Base-by-base conservation (phyloP, 2,113 vertebrate species). In the Thamnophis sirtalis region DNA sequence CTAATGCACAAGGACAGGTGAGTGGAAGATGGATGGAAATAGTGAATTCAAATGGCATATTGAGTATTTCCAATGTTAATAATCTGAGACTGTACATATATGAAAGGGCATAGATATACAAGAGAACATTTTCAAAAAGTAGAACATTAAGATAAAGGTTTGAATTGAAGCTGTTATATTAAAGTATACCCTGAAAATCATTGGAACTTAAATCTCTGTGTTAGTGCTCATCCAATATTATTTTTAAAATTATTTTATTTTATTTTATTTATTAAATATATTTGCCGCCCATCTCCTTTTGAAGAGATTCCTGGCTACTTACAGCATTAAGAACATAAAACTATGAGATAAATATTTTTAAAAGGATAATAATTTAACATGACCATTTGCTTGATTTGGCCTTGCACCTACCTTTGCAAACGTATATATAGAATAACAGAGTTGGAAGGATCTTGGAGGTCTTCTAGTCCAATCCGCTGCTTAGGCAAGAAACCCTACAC, bases 1-100 rank as follows among this genome's bases (percentile, higher is more conserved):
- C 99, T 98, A 99, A 99, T 95, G 99, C 99, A 97, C 99, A 99
- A 98, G 99, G 99, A 98, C 99, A 99, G 99, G 99, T 99, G 97
- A 98, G 99, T 97, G 94, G 95, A 96, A 96, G 96, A 96, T 86
- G 95, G 93, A 95, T 93, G 24, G 92, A 93, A 96, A 96, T 88
- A 95, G 96, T 95, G 96, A 94, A 96, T 97, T 96, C 95, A 95
- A 95, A 90, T 96, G 93, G 96, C 96, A 97, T 96, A 94, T 93
- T 96, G 96, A 95, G 97, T 95, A 80, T 80, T 80, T 80, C 96
- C 95, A 97, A 96, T 96, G 96, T 90, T 93, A 96, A 96, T 93
- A 9, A 43, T 92, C 93, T 95, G 38, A 94, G 49, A 91, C 93
- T 95, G 26, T 95, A 51, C 1, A 50, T 92, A 24, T 11, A 10